Conservation (phyloP, 2,113 vertebrate species). For the Myotis yumanensis region DNA sequence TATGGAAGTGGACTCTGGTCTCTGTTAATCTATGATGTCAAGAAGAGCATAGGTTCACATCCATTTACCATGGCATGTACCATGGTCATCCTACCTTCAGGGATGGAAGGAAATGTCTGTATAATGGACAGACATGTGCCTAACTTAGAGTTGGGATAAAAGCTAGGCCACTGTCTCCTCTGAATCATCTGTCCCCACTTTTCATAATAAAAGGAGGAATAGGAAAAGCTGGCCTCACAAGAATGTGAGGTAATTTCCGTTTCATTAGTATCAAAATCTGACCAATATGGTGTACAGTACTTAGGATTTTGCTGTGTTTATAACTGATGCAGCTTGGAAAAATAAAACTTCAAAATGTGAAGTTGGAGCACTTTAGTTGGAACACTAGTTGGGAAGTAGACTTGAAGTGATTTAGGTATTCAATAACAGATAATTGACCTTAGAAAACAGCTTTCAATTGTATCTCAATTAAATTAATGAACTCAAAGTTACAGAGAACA, state of each 20-base stretch:
- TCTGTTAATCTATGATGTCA: neutral
- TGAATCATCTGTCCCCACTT: neutral
- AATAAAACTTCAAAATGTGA: constrained; percentile 14
- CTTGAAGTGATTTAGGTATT: constrained; percentile 3
- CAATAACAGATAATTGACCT: neutral
- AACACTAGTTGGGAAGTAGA: neutral
- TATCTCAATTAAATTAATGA: neutral
- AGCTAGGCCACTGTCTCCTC: neutral
- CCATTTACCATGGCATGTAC: neutral
- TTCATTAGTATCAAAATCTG: neutral
- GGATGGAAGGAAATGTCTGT: neutral
- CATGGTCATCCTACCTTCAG: neutral
- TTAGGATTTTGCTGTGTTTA: neutral
- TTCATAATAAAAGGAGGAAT: neutral
- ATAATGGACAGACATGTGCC: neutral
- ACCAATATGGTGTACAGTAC: neutral
- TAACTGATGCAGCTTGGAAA: neutral
- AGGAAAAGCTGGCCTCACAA: neutral
- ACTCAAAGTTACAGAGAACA: neutral
- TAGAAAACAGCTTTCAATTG: neutral
- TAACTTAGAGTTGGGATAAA: neutral
- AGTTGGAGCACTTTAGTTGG: neutral
- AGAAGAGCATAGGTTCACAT: neutral
- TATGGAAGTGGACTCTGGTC: neutral
- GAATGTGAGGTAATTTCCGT: neutral